Evolutionary conservation across 2,888 invertebrate species (phyloP).

Genomic region (Thymelicus acteon): DNA sequence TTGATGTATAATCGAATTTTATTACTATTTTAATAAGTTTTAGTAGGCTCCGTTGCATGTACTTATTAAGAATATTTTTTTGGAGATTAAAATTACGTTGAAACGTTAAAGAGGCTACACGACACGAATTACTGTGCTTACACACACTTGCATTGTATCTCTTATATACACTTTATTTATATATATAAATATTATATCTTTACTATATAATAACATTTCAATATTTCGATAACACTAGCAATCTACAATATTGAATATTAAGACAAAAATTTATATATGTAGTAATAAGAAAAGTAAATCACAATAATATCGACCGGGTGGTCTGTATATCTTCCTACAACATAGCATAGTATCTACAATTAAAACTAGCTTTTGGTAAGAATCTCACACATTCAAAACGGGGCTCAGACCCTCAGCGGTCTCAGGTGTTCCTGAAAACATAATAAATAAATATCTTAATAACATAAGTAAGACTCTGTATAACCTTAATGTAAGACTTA

Average conservation of each 20-base stretch:
- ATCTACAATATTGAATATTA: slow-evolving; percentile 20
- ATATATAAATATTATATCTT: background rate
- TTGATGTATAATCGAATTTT: slow-evolving; percentile 9
- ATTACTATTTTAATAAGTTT: slow-evolving; percentile 4
- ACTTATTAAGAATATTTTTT: background rate
- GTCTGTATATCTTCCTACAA: slow-evolving; percentile 36
- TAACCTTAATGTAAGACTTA: no score
- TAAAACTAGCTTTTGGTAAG: slow-evolving; percentile 37
- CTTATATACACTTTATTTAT: background rate
- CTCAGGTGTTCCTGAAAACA: slow-evolving; percentile 45
- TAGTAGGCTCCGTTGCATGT: slow-evolving; percentile 12
- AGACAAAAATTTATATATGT: slow-evolving; percentile 37
- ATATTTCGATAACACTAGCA: slow-evolving; percentile 4
- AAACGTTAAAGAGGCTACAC: background rate
- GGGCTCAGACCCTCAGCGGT: slow-evolving; percentile 46
- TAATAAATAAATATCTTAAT: slow-evolving; percentile 14
- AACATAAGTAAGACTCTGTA: background rate
- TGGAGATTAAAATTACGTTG: background rate
- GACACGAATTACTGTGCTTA: background rate
- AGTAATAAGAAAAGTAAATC: slow-evolving; percentile 39
- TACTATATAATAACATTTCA: background rate
- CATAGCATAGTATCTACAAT: slow-evolving; percentile 28
- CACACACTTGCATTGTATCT: background rate
- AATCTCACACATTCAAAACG: slow-evolving; percentile 48
- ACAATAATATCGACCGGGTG: slow-evolving; percentile 42